Percentiles rank a stretch among this genome's conserved stretches.
Conservation (phyloP, 2,113 vertebrate genomes). For the Rhea pennata region DNA sequence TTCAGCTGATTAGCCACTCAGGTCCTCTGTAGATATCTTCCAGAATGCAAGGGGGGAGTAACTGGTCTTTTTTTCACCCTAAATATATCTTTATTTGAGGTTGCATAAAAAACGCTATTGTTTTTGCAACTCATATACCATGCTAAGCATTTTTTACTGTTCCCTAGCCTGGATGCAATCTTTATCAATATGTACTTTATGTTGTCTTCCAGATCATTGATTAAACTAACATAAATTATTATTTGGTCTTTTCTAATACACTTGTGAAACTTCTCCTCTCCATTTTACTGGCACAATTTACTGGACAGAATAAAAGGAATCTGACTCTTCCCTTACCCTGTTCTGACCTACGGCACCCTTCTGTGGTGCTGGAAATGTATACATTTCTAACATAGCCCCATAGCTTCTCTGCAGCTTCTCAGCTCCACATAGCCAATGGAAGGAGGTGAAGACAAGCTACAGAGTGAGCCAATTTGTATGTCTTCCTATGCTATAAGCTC, state of each 20-base stretch:
- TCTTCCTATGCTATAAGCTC: not conserved
- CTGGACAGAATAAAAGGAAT: not conserved
- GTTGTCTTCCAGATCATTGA: not conserved
- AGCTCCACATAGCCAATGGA: not conserved
- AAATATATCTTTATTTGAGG: not conserved
- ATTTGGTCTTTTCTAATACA: not conserved
- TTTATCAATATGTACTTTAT: not conserved
- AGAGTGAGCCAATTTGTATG: not conserved
- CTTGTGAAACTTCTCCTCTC: not conserved
- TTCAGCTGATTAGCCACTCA: not conserved
- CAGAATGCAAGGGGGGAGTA: not conserved
- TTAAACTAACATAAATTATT: not conserved
- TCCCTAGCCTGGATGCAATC: not conserved
- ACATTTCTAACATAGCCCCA: not conserved
- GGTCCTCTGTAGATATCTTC: not conserved
- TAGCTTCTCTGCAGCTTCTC: not conserved
- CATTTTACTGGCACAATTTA: not conserved
- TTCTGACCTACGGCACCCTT: not conserved
- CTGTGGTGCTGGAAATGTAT: not conserved
- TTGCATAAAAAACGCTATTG: too few species aligned
- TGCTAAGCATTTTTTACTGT: not conserved
- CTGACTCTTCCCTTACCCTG: not conserved
- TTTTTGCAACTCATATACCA: not conserved
- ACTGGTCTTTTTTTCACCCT: not conserved
- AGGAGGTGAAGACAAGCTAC: not conserved